A percentile compares a stretch with the other conserved stretches of the same genome.
These are phyloP conservation scores for Julus scanicus DNA, from an alignment of 2,888 invertebrate species.

Conservation along the genomic window DNA sequence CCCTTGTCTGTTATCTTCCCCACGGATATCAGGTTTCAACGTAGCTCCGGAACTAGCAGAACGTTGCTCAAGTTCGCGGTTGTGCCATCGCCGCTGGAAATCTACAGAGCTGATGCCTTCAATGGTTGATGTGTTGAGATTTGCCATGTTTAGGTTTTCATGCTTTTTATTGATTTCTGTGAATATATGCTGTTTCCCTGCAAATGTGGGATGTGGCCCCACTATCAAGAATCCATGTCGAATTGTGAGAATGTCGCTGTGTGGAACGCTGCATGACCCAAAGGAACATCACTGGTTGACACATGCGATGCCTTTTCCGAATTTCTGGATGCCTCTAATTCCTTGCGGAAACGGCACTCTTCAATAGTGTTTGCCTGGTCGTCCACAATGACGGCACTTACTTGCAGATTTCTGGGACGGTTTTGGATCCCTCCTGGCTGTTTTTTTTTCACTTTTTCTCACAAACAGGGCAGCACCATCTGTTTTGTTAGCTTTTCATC, in stretches of 20 bases:
- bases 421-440: neutral
- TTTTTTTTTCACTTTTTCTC: too few relatives aligned
- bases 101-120: neutral
- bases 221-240: constrained; percentile 12
- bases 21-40: constrained; percentile 6
- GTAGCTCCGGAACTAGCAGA: constrained; percentile 20
- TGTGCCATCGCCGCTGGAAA: neutral
- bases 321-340: neutral
- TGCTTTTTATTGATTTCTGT: neutral
- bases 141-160: neutral
- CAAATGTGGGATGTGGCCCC: neutral
- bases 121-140: constrained; percentile 28
- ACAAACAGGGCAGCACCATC: neutral
- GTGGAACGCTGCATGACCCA: neutral
- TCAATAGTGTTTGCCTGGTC: neutral
- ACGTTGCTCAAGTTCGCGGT: neutral
- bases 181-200: neutral
- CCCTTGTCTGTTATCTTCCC: constrained; percentile 40
- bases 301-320: neutral
- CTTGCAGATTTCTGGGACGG: neutral
- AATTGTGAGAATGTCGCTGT: neutral
- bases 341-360: neutral
- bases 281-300: too few relatives aligned
- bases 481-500: neutral
- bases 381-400: constrained; percentile 42